Conservation (phyloP, 2,797 vertebrate genomes). For the Pseudopleuronectes americanus region DNA sequence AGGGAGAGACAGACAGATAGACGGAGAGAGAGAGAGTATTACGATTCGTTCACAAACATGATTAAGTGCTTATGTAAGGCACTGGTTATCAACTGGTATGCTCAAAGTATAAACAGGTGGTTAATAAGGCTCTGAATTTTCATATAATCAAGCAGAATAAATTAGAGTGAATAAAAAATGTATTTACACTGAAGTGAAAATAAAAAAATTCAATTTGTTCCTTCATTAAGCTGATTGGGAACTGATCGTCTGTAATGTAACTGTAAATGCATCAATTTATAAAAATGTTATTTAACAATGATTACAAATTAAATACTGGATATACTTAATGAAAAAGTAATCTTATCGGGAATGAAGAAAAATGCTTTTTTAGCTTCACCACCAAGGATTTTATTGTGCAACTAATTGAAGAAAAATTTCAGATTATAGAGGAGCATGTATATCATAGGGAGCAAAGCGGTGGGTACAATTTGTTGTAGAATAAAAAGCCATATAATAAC, state of each 20-base stretch:
- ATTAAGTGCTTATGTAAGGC: no score
- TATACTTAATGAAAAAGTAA: neutral
- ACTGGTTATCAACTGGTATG: no score
- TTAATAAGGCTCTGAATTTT: no score
- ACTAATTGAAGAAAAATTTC: neutral
- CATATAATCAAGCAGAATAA: no score
- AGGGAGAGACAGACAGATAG: no score
- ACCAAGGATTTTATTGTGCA: neutral
- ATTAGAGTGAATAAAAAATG: no score
- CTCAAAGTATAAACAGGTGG: no score
- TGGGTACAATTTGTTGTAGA: neutral
- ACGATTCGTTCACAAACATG: no score
- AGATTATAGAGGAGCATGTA: neutral
- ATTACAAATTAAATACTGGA: neutral
- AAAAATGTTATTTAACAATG: no score
- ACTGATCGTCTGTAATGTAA: neutral
- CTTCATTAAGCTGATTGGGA: neutral
- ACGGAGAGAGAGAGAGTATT: slow-evolving; percentile 6
- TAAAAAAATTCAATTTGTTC: neutral
- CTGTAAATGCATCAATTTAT: neutral
- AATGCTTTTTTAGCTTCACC: neutral
- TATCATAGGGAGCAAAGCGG: neutral
- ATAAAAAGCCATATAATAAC: neutral
- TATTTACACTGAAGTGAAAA: neutral
- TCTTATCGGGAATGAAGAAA: neutral